Conservation (phyloP, 2,113 vertebrate genomes). For the Marmota flaviventris region DNA sequence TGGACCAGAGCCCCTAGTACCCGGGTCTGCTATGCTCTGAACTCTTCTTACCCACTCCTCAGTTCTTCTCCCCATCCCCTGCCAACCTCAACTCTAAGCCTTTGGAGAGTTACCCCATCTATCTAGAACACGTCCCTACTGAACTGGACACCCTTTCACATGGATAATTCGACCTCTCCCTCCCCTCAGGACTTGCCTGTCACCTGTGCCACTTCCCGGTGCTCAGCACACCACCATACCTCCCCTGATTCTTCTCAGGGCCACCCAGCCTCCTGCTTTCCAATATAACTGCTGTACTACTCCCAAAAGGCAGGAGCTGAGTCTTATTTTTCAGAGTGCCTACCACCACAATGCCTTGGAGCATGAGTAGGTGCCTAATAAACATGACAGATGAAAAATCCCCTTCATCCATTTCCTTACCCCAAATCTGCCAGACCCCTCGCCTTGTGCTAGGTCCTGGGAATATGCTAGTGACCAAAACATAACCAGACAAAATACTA, state of each 20-base stretch:
- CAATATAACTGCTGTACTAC: no score
- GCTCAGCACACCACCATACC: background rate
- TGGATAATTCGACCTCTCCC: background rate
- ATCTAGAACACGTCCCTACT: background rate
- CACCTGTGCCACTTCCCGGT: background rate
- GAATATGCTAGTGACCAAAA: background rate
- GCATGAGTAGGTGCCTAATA: background rate
- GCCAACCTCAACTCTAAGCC: background rate
- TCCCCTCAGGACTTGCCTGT: background rate
- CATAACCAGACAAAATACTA: background rate
- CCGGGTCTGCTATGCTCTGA: background rate
- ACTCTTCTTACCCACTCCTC: background rate
- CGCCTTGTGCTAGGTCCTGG: background rate
- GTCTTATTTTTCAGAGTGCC: background rate
- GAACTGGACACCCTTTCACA: background rate
- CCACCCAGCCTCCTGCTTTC: background rate
- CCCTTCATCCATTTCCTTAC: background rate
- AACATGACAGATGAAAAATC: background rate
- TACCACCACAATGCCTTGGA: background rate
- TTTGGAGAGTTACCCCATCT: background rate
- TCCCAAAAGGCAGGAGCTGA: background rate
- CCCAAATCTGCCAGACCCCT: background rate
- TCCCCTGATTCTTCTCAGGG: background rate
- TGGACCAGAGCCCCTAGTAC: background rate
- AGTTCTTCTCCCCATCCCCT: no score